phyloP scores from a whole-genome alignment of 1,140 invertebrate genomes.

The Cotesia glomerata region DNA sequence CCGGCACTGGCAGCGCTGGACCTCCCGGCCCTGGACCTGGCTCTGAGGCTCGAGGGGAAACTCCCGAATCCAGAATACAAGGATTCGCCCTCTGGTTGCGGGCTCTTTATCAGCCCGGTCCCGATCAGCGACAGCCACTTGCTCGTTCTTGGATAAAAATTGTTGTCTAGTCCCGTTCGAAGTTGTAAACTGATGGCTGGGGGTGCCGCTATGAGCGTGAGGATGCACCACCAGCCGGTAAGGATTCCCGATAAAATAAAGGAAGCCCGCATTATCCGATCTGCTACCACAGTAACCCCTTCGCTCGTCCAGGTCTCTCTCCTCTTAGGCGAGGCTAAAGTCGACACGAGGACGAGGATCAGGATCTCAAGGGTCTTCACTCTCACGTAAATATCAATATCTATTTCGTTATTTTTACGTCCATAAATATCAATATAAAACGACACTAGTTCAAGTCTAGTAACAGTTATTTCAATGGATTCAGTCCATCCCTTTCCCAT shows the following conservation, averaged over 20 bases:
- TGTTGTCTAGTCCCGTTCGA: neutral
- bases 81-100: neutral
- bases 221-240: slow-evolving; percentile 57
- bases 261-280: slow-evolving; percentile 59
- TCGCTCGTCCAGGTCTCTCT: slow-evolving; percentile 45
- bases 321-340: neutral
- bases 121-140: neutral
- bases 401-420: neutral
- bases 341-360: slow-evolving; percentile 26
- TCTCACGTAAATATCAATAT: neutral
- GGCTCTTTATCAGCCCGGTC: neutral
- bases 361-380: neutral
- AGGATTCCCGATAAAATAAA: slow-evolving; percentile 57
- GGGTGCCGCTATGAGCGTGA: slow-evolving; percentile 48
- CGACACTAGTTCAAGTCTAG: neutral
- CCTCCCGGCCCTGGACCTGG: slow-evolving; percentile 12
- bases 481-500: slow-evolving; percentile 23
- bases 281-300: slow-evolving; percentile 39
- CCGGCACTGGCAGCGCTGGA: slow-evolving; percentile 23
- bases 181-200: slow-evolving; percentile 44
- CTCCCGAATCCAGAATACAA: neutral
- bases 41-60: neutral
- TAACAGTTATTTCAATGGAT: neutral
- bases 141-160: neutral
- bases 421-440: too few species aligned